Conservation (phyloP, 2,113 vertebrate genomes). For the Gila orcuttii region DNA sequence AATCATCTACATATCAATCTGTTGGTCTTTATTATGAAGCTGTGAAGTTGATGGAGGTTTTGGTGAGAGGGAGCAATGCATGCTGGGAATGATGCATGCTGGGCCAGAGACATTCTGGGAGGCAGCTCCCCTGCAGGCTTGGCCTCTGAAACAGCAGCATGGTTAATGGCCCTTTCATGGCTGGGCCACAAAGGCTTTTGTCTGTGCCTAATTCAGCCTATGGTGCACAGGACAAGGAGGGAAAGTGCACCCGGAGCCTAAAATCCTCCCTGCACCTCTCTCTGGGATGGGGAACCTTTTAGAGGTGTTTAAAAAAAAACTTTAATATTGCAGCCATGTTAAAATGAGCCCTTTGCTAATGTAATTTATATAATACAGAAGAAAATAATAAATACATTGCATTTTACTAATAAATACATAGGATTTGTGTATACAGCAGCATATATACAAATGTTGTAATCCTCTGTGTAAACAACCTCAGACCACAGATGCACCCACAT, state of each 20-base stretch:
- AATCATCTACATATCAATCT: conserved; percentile 79
- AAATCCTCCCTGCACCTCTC: conserved; percentile 16
- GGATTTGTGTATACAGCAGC: neutral
- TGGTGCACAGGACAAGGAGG: conserved; percentile 73
- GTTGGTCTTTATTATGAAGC: conserved; percentile 62
- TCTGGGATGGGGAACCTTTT: neutral
- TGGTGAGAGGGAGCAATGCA: conserved; percentile 74
- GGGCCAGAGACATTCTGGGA: conserved; percentile 79
- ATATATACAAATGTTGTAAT: neutral
- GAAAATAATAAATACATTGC: neutral
- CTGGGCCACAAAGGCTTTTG: conserved; percentile 84
- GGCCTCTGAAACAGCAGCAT: conserved; percentile 83
- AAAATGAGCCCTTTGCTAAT: neutral
- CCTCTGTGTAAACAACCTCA: conserved; percentile 10
- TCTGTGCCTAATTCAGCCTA: conserved; percentile 80
- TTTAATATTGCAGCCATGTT: neutral
- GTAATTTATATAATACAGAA: neutral
- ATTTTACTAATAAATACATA: conserved; percentile 24
- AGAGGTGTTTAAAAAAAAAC: neutral
- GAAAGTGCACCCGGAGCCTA: conserved; percentile 58
- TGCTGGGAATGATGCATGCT: conserved; percentile 74
- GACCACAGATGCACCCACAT: conserved; percentile 37
- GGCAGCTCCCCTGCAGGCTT: conserved; percentile 75
- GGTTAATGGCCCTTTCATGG: conserved; percentile 87
- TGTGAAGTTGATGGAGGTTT: conserved; percentile 69